Evolutionary conservation across 1,140 invertebrate species (phyloP), one percentile per base, ranked within the genome.

Genomic region (Dysdera silvatica): DNA sequence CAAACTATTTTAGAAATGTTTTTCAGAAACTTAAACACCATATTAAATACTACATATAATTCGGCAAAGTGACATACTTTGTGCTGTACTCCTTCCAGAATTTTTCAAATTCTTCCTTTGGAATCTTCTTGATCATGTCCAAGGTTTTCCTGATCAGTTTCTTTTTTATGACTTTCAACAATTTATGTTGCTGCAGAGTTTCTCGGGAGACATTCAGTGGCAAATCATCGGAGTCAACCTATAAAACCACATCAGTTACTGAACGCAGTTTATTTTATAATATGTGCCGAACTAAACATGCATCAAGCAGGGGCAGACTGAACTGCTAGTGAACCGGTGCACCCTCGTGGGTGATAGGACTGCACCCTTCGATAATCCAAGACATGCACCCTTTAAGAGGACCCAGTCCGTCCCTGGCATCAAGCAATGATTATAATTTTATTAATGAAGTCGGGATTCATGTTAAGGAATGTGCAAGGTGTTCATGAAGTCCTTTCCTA

Each of bases 71-170:
- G 7, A 80, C 83, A 81, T 74, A 87, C 84, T 98, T 98, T 47
- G 95, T 99, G 41, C 93, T 95, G 78, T 94, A 99, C 77, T 99
- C 96, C 73, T 97, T 96, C 95, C 95, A 99, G 83, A 99, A 99
- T 69, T 87, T 85, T 3, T 89, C 84, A 74, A 92, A 98, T 26
- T 94, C 87, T 56, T 92, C 91, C 54, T 88, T 86, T 47, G 87
- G 82, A 4, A 99, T 84, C 78, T 99, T 99, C 80, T 98, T 98
- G 40, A 98, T 85, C 95, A 98, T 98, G 73, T 98, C 97, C 35
- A 97, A 79, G 1, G 92, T 91, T 76, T 99, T 99, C 41, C 96
- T 83, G 2, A 99, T 87, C 28, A 99, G 79, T 75, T 99, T 99
- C 80, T 99, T 99, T 79, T 96, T 97, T 72, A 99, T 99, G 40